These are phyloP conservation scores for Mythimna loreyi DNA, from an alignment of 2,888 invertebrate species.

Conservation along the genomic window DNA sequence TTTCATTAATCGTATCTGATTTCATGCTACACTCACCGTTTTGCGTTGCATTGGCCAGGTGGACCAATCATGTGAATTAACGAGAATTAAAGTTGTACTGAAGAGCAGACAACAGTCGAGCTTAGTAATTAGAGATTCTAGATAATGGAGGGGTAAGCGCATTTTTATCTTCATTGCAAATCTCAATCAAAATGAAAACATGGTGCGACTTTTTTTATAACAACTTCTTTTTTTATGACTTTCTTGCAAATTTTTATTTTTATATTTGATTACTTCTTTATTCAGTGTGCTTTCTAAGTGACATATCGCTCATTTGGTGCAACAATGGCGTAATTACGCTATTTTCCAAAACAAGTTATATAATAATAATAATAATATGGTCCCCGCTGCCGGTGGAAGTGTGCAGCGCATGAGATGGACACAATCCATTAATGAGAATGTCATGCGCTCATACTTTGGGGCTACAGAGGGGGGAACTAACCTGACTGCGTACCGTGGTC, in stretches of 20 bases:
- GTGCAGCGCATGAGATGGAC: no score
- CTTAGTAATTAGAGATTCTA: neutral
- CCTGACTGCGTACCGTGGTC: no score
- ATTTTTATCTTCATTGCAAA: conserved; percentile 5
- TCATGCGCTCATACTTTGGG: no score
- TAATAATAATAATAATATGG: no score
- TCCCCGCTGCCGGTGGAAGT: no score
- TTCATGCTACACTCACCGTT: neutral
- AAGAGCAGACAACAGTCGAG: neutral
- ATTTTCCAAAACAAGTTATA: no score
- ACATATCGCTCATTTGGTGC: no score
- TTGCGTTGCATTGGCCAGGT: conserved; percentile 5
- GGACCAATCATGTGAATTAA: conserved; percentile 1
- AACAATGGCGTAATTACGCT: no score
- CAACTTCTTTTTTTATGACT: neutral
- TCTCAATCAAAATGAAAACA: neutral
- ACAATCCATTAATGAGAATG: no score
- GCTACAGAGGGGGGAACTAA: no score
- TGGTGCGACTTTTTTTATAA: neutral
- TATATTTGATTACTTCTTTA: neutral
- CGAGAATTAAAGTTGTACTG: neutral
- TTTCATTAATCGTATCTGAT: conserved; percentile 3
- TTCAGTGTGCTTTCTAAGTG: neutral
- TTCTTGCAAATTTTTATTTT: neutral
- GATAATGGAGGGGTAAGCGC: neutral